Percentiles rank a stretch among this genome's conserved stretches.
These are phyloP conservation scores for Orthosia cruda DNA, from an alignment of 2,888 invertebrate species.

Conservation along the genomic window DNA sequence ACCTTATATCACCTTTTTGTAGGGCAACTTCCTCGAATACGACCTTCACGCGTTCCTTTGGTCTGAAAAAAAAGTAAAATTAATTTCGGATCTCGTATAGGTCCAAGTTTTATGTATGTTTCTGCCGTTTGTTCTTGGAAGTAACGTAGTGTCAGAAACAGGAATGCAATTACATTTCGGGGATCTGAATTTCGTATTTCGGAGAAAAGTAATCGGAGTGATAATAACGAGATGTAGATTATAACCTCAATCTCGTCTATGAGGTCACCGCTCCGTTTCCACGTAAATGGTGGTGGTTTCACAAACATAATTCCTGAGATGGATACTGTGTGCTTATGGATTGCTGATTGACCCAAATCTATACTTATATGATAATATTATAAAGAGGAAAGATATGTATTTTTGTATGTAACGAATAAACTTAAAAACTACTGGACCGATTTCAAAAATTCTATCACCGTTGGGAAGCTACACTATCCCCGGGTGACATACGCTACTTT, in stretches of 20 bases:
- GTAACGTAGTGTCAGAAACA: not conserved
- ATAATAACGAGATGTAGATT: not conserved
- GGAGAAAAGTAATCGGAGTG: not conserved
- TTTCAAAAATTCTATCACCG: too few species aligned
- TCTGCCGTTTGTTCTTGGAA: not conserved
- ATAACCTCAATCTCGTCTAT: not conserved
- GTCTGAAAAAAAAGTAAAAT: constrained; percentile 88
- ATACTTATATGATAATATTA: too few species aligned
- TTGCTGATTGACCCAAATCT: not conserved
- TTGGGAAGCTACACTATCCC: too few species aligned
- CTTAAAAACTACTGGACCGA: too few species aligned
- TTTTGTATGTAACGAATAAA: too few species aligned
- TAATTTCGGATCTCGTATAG: not conserved
- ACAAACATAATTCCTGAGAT: not conserved
- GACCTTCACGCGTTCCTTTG: constrained; percentile 95
- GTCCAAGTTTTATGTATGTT: too few species aligned
- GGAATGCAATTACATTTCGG: not conserved
- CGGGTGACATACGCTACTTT: too few species aligned
- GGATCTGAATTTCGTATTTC: not conserved
- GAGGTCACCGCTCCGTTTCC: accelerated
- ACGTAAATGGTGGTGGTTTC: not conserved
- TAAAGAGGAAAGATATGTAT: too few species aligned
- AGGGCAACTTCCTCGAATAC: constrained; percentile 96
- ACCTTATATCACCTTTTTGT: constrained; percentile 96
- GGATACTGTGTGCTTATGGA: not conserved